Conservation (phyloP, 2,888 invertebrate genomes). For the Aporophyla nigra region DNA sequence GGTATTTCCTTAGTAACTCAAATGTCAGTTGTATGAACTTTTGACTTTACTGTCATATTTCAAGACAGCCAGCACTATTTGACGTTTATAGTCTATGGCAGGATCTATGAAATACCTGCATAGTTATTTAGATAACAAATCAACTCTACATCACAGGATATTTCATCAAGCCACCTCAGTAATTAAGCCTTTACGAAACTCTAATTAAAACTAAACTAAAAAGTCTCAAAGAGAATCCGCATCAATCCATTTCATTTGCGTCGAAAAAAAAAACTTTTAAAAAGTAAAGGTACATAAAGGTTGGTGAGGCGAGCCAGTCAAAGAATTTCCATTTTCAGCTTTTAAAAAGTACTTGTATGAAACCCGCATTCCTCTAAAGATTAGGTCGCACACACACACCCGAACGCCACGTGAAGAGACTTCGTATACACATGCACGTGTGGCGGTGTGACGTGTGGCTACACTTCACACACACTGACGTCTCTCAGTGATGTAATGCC, state of each 20-base stretch:
- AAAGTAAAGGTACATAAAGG: conserved; percentile 69
- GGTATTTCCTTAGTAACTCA: conserved; percentile 22
- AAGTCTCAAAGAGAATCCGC: conserved; percentile 45
- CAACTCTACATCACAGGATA: conserved; percentile 25
- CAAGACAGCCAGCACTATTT: not conserved
- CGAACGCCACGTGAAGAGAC: conserved; percentile 53
- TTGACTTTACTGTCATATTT: conserved; percentile 30
- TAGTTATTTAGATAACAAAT: conserved; percentile 11
- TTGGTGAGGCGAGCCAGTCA: conserved; percentile 69
- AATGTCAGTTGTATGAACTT: conserved; percentile 57
- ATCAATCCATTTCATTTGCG: conserved; percentile 67
- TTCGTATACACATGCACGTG: conserved; percentile 55
- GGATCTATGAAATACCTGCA: conserved; percentile 1
- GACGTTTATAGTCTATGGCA: not conserved
- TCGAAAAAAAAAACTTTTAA: conserved; percentile 56
- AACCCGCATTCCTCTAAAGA: conserved; percentile 90
- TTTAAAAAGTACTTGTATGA: conserved; percentile 87
- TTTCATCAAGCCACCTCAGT: conserved; percentile 28
- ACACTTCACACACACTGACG: conserved; percentile 70
- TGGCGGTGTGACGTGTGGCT: conserved; percentile 64
- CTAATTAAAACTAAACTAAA: conserved; percentile 54
- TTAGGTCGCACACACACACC: conserved; percentile 82
- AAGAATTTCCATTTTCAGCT: conserved; percentile 87
- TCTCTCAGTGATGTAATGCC: conserved; percentile 85
- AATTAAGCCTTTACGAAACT: conserved; percentile 40